A percentile compares a stretch with the other conserved stretches of the same genome.
Evolutionary conservation across 1,140 invertebrate species (phyloP).

Genomic region (Drosophila mojavensis): DNA sequence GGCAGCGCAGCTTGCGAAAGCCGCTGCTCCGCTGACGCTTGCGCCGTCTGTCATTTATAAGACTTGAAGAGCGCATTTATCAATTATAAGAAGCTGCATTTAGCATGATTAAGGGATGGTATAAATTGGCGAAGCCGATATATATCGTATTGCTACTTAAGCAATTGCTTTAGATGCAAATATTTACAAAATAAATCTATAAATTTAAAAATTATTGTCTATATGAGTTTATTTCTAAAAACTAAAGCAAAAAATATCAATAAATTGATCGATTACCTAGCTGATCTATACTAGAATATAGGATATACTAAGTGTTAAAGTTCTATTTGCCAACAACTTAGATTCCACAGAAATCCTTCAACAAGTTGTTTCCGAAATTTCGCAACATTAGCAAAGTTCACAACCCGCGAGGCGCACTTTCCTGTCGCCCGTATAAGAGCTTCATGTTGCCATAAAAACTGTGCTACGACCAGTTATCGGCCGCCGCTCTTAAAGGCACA

Average conservation of each 20-base stretch:
- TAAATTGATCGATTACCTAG: too few relatives aligned
- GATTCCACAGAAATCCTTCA: constrained; percentile 15
- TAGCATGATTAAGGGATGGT: not conserved
- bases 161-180: too few relatives aligned
- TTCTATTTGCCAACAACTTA: not conserved
- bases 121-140: not conserved
- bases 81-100: constrained; percentile 13
- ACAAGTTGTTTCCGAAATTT: constrained; percentile 67
- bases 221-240: too few relatives aligned
- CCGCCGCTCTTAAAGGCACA: not conserved
- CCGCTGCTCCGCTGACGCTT: not conserved
- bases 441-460: constrained; percentile 28
- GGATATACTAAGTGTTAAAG: too few relatives aligned
- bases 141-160: not conserved
- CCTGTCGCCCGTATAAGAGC: constrained; percentile 25
- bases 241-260: too few relatives aligned
- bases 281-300: too few relatives aligned
- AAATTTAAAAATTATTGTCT: too few relatives aligned
- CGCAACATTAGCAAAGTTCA: constrained; percentile 42
- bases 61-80: constrained; percentile 8
- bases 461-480: constrained; percentile 24
- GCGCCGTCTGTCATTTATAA: constrained; percentile 15
- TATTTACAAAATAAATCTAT: too few relatives aligned
- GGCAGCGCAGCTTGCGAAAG: constrained; percentile 31
- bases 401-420: constrained; percentile 28